These are phyloP conservation scores for Orthonyx spaldingii DNA, from an alignment of 2,113 vertebrate species.

Conservation along the genomic window DNA sequence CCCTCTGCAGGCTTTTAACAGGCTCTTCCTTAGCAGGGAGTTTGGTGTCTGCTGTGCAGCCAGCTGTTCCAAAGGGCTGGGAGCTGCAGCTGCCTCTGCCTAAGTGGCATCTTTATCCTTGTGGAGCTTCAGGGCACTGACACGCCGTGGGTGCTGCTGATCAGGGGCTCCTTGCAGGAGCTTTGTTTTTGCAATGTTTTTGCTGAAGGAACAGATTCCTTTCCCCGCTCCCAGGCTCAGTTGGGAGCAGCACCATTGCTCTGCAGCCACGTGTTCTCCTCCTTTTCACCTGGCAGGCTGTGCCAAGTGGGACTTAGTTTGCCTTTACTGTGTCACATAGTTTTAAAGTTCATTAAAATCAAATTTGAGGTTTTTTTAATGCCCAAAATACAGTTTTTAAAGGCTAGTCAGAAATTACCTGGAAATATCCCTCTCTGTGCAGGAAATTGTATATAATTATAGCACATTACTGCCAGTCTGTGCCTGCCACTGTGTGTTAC, in stretches of 20 bases:
- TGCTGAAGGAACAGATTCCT: not conserved
- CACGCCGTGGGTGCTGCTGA: not conserved
- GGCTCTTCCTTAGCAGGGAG: not conserved
- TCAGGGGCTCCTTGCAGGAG: not conserved
- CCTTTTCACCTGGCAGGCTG: not conserved
- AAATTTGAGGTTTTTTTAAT: not conserved
- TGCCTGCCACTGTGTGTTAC: slow-evolving; percentile 29
- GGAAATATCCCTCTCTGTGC: slow-evolving; percentile 27
- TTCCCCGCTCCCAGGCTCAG: not conserved
- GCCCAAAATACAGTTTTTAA: not conserved
- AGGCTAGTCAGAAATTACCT: slow-evolving; percentile 35
- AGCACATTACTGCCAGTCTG: not conserved
- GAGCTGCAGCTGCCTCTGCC: not conserved
- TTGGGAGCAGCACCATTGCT: not conserved
- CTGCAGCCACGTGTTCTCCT: not conserved
- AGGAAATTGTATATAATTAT: slow-evolving; percentile 52
- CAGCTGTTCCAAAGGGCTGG: not conserved
- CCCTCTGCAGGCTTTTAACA: not conserved
- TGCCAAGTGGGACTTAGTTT: not conserved
- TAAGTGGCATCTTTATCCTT: not conserved
- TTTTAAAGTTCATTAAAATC: slow-evolving; percentile 24
- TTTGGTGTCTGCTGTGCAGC: not conserved
- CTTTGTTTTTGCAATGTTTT: not conserved
- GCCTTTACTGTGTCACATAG: not conserved
- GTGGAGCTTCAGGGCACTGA: accelerated